Conservation (phyloP, 2,113 vertebrate genomes). For the Campylomormyrus tamandua region DNA sequence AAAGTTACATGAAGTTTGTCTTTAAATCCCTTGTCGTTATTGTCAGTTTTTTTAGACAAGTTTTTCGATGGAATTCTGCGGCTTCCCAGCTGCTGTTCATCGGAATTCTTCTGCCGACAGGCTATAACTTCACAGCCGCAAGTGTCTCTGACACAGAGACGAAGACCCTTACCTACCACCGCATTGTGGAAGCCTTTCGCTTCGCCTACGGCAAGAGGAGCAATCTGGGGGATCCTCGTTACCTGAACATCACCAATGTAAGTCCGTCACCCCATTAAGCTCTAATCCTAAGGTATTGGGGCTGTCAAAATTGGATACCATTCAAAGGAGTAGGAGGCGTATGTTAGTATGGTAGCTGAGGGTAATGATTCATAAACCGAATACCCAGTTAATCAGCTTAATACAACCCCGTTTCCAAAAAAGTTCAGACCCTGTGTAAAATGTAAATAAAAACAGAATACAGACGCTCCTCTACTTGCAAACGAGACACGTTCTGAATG, state of each 20-base stretch:
- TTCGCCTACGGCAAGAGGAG: conserved; percentile 90
- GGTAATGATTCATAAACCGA: background rate
- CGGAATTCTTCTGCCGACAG: conserved; percentile 47
- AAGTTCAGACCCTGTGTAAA: too few species aligned
- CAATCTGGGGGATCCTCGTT: conserved; percentile 74
- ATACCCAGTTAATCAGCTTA: background rate
- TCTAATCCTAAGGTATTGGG: too few species aligned
- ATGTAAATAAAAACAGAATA: too few species aligned
- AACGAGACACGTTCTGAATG: too few species aligned
- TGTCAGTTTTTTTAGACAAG: background rate
- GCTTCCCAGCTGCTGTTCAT: background rate
- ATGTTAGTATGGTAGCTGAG: background rate
- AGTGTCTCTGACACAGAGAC: conserved; percentile 59
- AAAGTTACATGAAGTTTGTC: too few species aligned
- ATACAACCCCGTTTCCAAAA: too few species aligned
- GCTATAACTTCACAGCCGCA: conserved; percentile 69
- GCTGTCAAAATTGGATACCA: too few species aligned
- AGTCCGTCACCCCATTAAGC: conserved; percentile 1
- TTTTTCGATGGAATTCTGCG: background rate
- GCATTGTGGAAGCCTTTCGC: conserved; percentile 83
- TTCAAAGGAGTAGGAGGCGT: background rate
- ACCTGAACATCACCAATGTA: conserved; percentile 73
- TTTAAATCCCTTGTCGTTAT: too few species aligned
- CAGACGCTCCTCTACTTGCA: too few species aligned
- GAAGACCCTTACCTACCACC: conserved; percentile 81